Percentiles rank a stretch among this genome's conserved stretches.
Conservation (phyloP, 2,797 vertebrate species). For the Gymnothorax javanicus region DNA sequence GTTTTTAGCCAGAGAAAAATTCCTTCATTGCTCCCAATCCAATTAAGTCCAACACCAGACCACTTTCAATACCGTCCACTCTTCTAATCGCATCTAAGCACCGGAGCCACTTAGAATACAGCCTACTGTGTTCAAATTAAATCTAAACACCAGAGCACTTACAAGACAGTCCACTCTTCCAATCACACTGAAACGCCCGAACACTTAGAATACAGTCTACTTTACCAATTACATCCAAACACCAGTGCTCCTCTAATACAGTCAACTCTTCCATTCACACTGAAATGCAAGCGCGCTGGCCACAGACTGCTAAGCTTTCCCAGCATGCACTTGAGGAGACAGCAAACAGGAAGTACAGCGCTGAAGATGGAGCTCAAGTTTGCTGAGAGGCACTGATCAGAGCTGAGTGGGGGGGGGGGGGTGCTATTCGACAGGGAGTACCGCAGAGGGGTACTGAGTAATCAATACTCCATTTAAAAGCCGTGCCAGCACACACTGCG, state of each 20-base stretch:
- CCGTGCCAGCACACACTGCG: conserved; percentile 16
- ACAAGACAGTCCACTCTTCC: background rate
- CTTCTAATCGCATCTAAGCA: background rate
- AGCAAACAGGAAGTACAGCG: background rate
- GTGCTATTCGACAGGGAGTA: conserved; percentile 16
- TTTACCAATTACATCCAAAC: background rate
- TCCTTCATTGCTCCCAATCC: too few species aligned
- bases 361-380: background rate
- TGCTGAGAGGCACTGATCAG: conserved; percentile 3
- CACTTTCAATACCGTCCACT: background rate
- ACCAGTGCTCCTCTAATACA: background rate
- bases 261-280: background rate
- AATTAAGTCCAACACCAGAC: too few species aligned
- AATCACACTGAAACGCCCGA: too few species aligned
- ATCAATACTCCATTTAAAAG: conserved; percentile 43
- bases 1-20: too few species aligned
- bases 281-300: background rate
- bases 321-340: conserved; percentile 1
- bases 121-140: background rate
- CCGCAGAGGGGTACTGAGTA: conserved; percentile 26
- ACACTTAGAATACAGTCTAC: background rate
- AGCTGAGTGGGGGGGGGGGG: background rate
- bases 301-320: background rate
- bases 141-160: background rate
- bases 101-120: background rate